Conservation (phyloP, 2,113 vertebrate species). For the Solea senegalensis region DNA sequence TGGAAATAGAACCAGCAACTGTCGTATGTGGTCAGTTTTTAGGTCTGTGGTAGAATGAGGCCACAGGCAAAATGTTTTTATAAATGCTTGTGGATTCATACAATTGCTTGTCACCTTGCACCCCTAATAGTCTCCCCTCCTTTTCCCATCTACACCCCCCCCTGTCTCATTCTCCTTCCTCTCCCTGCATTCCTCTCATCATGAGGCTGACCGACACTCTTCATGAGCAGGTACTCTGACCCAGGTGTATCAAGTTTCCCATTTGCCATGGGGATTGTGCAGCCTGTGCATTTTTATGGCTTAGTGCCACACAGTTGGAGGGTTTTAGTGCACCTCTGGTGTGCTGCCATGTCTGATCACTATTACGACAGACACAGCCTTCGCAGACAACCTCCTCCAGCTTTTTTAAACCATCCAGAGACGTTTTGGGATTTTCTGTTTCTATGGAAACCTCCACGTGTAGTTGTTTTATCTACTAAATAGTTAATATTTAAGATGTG, state of each 20-base stretch:
- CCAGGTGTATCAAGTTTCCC: slow-evolving; percentile 76
- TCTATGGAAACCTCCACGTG: slow-evolving; percentile 11
- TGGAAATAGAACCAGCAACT: slow-evolving; percentile 45
- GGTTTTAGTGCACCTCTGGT: slow-evolving; percentile 53
- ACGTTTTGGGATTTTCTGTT: slow-evolving; percentile 5
- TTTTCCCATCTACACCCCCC: slow-evolving; percentile 18
- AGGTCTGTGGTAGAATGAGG: slow-evolving; percentile 13
- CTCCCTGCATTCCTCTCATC: slow-evolving; percentile 67
- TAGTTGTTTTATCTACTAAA: neutral
- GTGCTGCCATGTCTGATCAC: slow-evolving; percentile 59
- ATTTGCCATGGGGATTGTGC: slow-evolving; percentile 63
- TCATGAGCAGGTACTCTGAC: slow-evolving; percentile 76
- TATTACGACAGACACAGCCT: slow-evolving; percentile 45
- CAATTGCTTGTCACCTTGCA: slow-evolving; percentile 12
- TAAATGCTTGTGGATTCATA: slow-evolving; percentile 51
- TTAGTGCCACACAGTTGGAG: slow-evolving; percentile 63
- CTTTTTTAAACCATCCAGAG: slow-evolving; percentile 16
- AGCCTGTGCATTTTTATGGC: slow-evolving; percentile 70
- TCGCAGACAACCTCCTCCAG: slow-evolving; percentile 30
- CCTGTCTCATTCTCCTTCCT: slow-evolving; percentile 13
- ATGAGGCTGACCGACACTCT: slow-evolving; percentile 75
- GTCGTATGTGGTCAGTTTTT: slow-evolving; percentile 32
- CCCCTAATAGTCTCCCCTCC: neutral
- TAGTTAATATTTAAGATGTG: neutral
- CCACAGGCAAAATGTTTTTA: slow-evolving; percentile 38